phyloP scores from a whole-genome alignment of 1,140 invertebrate species.

The Vanessa atalanta region DNA sequence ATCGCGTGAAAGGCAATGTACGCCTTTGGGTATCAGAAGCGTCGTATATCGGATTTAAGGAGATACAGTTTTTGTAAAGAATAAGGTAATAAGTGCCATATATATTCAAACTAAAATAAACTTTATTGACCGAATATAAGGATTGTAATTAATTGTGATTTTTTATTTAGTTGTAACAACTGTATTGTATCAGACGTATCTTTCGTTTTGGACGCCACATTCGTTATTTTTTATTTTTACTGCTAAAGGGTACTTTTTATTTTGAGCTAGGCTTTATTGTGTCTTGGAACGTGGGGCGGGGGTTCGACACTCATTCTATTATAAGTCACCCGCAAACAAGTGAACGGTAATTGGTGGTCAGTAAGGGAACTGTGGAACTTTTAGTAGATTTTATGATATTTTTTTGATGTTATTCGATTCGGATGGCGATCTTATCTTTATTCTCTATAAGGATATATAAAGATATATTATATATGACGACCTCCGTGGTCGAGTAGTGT shows the following conservation, averaged over 20 bases:
- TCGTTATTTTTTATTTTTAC: constrained; percentile 42
- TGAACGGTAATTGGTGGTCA: not conserved
- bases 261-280: constrained; percentile 23
- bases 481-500: too few relatives aligned
- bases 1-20: constrained; percentile 39
- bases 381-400: not conserved
- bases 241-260: constrained; percentile 35
- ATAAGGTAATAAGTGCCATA: constrained; percentile 10
- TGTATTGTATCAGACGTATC: not conserved
- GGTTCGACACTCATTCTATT: constrained; percentile 5
- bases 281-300: not conserved
- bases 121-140: not conserved
- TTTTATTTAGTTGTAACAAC: not conserved
- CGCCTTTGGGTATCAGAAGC: constrained; percentile 40
- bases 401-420: too few relatives aligned
- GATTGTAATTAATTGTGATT: not conserved
- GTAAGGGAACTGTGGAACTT: not conserved
- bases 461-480: too few relatives aligned
- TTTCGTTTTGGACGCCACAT: constrained; percentile 32
- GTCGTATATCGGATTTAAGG: constrained; percentile 43
- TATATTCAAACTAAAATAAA: not conserved
- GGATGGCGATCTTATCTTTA: too few relatives aligned
- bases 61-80: constrained; percentile 20
- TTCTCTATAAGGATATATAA: too few relatives aligned
- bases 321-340: not conserved